Base-by-base conservation (phyloP, 2,888 invertebrate species). In the Caenorhabditis parvicauda region DNA sequence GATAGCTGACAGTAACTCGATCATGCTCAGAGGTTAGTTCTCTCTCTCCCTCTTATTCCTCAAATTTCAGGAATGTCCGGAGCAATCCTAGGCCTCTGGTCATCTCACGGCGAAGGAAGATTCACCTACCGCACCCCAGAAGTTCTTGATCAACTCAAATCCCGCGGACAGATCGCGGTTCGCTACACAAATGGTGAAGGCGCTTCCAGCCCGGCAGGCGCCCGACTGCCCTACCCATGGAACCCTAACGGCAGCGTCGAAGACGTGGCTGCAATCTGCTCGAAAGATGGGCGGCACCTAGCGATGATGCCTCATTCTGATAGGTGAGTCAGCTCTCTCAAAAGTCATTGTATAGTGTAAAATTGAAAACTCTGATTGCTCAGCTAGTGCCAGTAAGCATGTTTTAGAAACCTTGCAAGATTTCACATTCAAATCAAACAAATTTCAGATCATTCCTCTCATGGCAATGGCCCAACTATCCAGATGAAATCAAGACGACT, bases 221-320 rank as follows among this genome's bases (percentile, higher is more conserved):
- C 27, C 4, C 22, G 27, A 5, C 58, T 62, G 45, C 53, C 52
- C 0, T 95, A 96, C 84, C 96, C 96, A 0, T 87, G 90, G 86
- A 96, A 96, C 84, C 96, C 96, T 0, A 94, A 93, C 82, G 92
- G 93, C 59, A 66, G 64, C 1, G 54, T 83, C 86, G 88, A 86
- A 73, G 94, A 92, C 22, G 86, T 93, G 64, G 95, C 95, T 24
- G 94, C 90, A 14, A 83, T 96, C 53, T 90, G 92, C 74, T 95
- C 95, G 0, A 79, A 82, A 1, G 89, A 95, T 84, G 96, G 95
- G 0, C 87, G 95, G 3, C 95, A 96, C 83, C 85, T 95, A 72
- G 96, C 94, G 0, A 87, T 96, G 87, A 98, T 98, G 96, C 96
- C 96, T 2, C 96, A 98, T 85, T 95, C 96, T 0, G 96, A 98